phyloP scores from a whole-genome alignment of 2,888 invertebrate genomes.

The Heliconius sara region DNA sequence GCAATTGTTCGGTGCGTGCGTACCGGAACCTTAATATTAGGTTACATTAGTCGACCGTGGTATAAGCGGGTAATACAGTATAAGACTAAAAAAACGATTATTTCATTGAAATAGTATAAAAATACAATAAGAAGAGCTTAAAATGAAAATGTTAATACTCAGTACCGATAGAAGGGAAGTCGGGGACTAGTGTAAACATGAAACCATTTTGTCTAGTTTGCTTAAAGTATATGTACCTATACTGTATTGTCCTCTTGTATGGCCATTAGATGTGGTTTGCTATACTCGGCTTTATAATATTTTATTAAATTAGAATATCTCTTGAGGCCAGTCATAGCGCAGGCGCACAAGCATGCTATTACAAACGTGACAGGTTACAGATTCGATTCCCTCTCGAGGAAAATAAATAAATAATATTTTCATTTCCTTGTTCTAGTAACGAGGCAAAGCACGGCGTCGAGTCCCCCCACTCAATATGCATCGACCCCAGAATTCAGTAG shows the following conservation, averaged over 20 bases:
- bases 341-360: no score
- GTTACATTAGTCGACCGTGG: background rate
- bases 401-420: no score
- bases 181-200: conserved; percentile 64
- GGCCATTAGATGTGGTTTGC: conserved; percentile 13
- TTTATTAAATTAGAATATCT: no score
- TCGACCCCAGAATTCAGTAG: no score
- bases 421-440: no score
- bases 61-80: background rate
- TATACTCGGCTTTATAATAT: no score
- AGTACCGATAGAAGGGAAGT: background rate
- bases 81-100: background rate
- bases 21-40: background rate
- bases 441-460: no score
- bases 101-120: no score
- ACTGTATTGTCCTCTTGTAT: conserved; percentile 49
- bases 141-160: conserved; percentile 8
- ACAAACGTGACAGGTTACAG: no score
- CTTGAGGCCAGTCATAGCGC: no score
- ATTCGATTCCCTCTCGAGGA: no score
- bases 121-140: background rate
- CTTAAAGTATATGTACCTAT: conserved; percentile 50
- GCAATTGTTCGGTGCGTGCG: background rate
- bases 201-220: conserved; percentile 62
- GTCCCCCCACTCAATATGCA: no score